These are phyloP conservation scores for Heliconius sara DNA, from an alignment of 2,888 invertebrate genomes.

Conservation along the genomic window DNA sequence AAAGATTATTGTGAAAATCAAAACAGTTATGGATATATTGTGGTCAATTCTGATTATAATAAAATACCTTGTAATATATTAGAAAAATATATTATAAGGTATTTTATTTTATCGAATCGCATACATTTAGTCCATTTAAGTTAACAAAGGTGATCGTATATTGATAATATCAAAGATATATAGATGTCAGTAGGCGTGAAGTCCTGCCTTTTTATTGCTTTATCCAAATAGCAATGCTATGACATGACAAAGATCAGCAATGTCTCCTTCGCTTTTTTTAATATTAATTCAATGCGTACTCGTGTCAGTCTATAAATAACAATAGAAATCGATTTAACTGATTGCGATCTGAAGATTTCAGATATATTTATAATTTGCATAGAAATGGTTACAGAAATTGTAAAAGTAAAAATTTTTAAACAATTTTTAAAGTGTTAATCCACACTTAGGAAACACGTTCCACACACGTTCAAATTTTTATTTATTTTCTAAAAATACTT, in stretches of 20 bases:
- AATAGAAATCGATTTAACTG: slow-evolving; percentile 26
- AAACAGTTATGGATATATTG: no score
- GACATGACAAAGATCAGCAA: slow-evolving; percentile 74
- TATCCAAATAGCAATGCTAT: slow-evolving; percentile 54
- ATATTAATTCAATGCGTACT: slow-evolving; percentile 44
- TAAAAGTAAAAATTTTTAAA: no score
- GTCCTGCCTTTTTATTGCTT: slow-evolving; percentile 50
- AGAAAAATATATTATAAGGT: no score
- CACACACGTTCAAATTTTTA: no score
- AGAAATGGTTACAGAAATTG: neutral
- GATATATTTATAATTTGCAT: neutral
- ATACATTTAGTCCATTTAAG: slow-evolving; percentile 29
- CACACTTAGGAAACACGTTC: no score
- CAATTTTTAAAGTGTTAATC: no score
- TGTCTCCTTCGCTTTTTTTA: slow-evolving; percentile 57
- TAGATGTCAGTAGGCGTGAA: slow-evolving; percentile 52
- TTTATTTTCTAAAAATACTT: no score
- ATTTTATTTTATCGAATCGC: no score
- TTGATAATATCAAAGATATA: slow-evolving; percentile 53
- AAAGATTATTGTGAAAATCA: no score
- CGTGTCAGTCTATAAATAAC: slow-evolving; percentile 42
- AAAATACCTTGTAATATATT: no score
- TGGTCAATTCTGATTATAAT: neutral
- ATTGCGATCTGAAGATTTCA: slow-evolving; percentile 14
- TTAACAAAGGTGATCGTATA: slow-evolving; percentile 53